A percentile compares a stretch with the other conserved stretches of the same genome.
Evolutionary conservation across 1,140 invertebrate genomes (phyloP).

Genomic region (Drosophila serrata): DNA sequence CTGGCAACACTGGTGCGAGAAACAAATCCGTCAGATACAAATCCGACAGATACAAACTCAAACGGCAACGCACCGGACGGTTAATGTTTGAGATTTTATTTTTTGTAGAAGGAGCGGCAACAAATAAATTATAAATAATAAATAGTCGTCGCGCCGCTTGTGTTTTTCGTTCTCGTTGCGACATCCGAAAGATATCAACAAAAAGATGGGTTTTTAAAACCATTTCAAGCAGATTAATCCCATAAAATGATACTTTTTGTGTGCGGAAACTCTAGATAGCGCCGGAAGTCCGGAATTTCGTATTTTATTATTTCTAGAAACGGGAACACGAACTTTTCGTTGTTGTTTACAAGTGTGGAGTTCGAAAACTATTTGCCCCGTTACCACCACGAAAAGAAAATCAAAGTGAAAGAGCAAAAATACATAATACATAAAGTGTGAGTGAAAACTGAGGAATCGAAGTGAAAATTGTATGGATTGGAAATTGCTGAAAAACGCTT

Average conservation of each 20-base stretch:
- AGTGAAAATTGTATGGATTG: slow-evolving; percentile 28
- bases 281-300: slow-evolving; percentile 45
- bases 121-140: slow-evolving; percentile 11
- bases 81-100: slow-evolving; percentile 5
- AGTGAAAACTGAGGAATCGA: slow-evolving; percentile 41
- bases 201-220: slow-evolving; percentile 26
- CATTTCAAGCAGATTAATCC: slow-evolving; percentile 1
- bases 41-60: slow-evolving; percentile 2
- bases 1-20: too few species aligned
- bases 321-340: slow-evolving; percentile 23
- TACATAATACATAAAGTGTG: slow-evolving; percentile 35
- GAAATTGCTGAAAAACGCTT: slow-evolving; percentile 34
- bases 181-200: slow-evolving; percentile 22
- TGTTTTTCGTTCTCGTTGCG: slow-evolving; percentile 38
- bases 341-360: slow-evolving; percentile 45
- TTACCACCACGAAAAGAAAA: neutral
- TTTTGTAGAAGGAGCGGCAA: slow-evolving; percentile 8
- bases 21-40: neutral
- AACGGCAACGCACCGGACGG: slow-evolving; percentile 10
- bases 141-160: slow-evolving; percentile 18
- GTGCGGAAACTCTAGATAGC: slow-evolving; percentile 3
- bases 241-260: slow-evolving; percentile 3
- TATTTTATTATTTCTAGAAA: slow-evolving; percentile 42
- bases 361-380: slow-evolving; percentile 19
- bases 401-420: slow-evolving; percentile 28